phyloP scores from a whole-genome alignment of 2,797 vertebrate species.

The Cynopterus sphinx region DNA sequence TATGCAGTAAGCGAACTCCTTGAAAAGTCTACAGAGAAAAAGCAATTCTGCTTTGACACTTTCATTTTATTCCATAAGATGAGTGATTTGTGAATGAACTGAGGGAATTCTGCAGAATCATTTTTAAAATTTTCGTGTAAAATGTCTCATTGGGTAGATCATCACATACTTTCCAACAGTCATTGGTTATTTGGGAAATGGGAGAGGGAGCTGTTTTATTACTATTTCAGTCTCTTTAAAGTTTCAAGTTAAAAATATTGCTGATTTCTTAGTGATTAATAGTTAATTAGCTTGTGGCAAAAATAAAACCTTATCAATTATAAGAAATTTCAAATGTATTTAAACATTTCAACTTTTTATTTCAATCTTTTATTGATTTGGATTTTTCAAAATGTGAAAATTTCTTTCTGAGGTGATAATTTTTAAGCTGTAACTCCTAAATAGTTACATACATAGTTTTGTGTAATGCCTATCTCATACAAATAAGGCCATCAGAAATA shows the following conservation, averaged over 20 bases:
- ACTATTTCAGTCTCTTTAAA: slow-evolving; percentile 40
- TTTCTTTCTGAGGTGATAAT: neutral
- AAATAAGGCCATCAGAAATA: slow-evolving; percentile 41
- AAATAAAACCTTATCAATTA: neutral
- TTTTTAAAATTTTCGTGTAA: slow-evolving; percentile 32
- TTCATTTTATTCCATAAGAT: slow-evolving; percentile 46
- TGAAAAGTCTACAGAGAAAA: neutral
- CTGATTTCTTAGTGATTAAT: neutral
- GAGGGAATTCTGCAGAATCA: slow-evolving; percentile 42
- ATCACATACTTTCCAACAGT: slow-evolving; percentile 12
- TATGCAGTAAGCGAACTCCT: neutral
- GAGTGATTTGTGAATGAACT: slow-evolving; percentile 56
- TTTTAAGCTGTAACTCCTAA: neutral
- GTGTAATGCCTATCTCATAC: neutral
- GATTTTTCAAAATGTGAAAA: slow-evolving; percentile 13
- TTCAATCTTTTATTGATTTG: neutral
- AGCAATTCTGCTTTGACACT: neutral
- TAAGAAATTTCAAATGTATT: neutral
- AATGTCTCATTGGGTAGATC: slow-evolving; percentile 20
- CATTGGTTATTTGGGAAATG: slow-evolving; percentile 32
- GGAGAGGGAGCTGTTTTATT: neutral
- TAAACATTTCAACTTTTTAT: neutral
- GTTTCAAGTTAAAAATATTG: slow-evolving; percentile 33
- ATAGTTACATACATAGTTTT: neutral
- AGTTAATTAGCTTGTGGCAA: slow-evolving; percentile 6